Base-by-base conservation (phyloP, 2,888 invertebrate species). In the Euclidia mi region DNA sequence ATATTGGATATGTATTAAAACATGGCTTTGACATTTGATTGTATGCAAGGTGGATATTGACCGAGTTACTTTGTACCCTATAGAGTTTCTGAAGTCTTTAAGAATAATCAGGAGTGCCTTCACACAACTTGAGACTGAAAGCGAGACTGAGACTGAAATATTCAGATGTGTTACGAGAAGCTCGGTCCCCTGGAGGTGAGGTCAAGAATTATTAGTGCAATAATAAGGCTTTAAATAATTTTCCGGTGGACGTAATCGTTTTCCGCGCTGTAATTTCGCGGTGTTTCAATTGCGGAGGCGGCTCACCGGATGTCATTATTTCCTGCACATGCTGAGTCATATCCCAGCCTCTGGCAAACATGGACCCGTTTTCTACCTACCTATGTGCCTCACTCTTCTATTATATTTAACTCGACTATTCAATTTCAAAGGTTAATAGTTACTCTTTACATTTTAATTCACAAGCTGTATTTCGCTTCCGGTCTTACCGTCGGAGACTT, bases 261-360 rank as follows among this genome's bases (percentile, higher is more conserved):
- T 88, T 86, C 82, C 84, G 80, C 75, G 75, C 63, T 66, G 81
- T 87, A 87, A 91, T 87, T 87, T 71, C 75, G 81, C 85, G 85
- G 83, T 49, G 86, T 84, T 87, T 89, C 86, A 89, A 84, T 85
- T 87, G 84, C 86, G 81, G 66, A 77, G 82, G 76, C 74, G 71
- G 82, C 72, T 70, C 71, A 59, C 82, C 89, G 90, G 90, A 90
- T 82, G 78, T 84, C 84, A 87, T 89, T 87, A 91, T 90, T 91
- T 91, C 90, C 89, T 87, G 88, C 69, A 66, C 70, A 77, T 65
- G 74, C 71, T 67, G 73, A 53, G 56, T 56, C 43, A 49, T 58
- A 59, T 29, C 53, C 51, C 44, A n/a, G 51, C 50, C 31, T 41
- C 50, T 25, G 41, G 42, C 55, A 71, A 66, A 66, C 59, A 61